phyloP scores from a whole-genome alignment of 2,113 vertebrate genomes.

The Corydoras sp. region DNA sequence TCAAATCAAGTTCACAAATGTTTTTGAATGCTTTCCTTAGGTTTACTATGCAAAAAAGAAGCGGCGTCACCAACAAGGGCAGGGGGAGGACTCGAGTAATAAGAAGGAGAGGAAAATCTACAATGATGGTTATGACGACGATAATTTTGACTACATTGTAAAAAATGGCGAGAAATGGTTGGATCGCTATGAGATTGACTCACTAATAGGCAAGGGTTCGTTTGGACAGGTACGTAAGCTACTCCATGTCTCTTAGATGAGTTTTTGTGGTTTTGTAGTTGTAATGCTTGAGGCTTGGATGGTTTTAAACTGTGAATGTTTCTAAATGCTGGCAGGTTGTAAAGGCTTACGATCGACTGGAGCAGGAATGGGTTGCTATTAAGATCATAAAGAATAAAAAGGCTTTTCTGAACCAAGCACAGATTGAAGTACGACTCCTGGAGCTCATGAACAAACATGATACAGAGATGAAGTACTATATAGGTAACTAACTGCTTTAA shows the following conservation, averaged over 20 bases:
- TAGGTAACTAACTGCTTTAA: slow-evolving; percentile 71
- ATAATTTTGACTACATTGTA: slow-evolving; percentile 98
- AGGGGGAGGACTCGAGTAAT: slow-evolving; percentile 97
- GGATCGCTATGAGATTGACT: slow-evolving; percentile 98
- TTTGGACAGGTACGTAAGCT: slow-evolving; percentile 84
- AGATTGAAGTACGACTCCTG: slow-evolving; percentile 98
- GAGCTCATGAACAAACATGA: slow-evolving; percentile 99
- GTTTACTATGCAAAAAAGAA: slow-evolving; percentile 99
- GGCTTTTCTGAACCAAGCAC: slow-evolving; percentile 97
- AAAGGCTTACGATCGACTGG: slow-evolving; percentile 93
- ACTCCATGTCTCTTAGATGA: too few relatives aligned
- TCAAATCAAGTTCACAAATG: not conserved
- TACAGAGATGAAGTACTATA: slow-evolving; percentile 99
- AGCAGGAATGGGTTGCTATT: slow-evolving; percentile 98
- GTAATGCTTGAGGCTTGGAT: not conserved
- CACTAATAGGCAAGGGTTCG: slow-evolving; percentile 97
- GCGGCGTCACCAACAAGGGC: slow-evolving; percentile 94
- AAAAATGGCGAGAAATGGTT: slow-evolving; percentile 99
- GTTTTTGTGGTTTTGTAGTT: too few relatives aligned
- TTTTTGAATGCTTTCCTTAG: slow-evolving; percentile 49
- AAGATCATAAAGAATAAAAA: slow-evolving; percentile 99
- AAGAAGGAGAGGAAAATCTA: slow-evolving; percentile 98
- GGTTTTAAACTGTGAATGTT: slow-evolving; percentile 6
- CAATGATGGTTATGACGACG: slow-evolving; percentile 96
- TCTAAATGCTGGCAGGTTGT: slow-evolving; percentile 74